A percentile compares a stretch with the other conserved stretches of the same genome.
Conservation (phyloP, 2,888 invertebrate species). For the Miltochrista miniata region DNA sequence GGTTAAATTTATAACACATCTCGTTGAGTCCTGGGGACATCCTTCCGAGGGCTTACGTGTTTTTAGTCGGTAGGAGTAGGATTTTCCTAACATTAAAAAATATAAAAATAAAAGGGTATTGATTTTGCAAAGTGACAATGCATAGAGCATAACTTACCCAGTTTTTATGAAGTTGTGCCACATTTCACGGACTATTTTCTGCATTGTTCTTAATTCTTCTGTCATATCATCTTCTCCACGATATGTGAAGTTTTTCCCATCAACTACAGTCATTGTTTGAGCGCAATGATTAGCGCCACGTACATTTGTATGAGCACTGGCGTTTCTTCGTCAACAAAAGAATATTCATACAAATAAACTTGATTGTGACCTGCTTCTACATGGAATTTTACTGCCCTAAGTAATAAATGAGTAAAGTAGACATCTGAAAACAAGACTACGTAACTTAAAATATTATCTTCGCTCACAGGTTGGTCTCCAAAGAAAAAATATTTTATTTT, state of each 20-base stretch:
- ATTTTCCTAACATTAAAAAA: too few species aligned
- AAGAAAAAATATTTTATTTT: slow-evolving; percentile 42
- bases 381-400: slow-evolving; percentile 37
- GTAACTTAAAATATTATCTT: slow-evolving; percentile 29
- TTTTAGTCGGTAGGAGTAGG: too few species aligned
- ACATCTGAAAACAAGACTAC: slow-evolving; percentile 55
- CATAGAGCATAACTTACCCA: slow-evolving; percentile 37
- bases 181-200: slow-evolving; percentile 33
- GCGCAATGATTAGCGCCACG: slow-evolving; percentile 23
- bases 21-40: too few species aligned
- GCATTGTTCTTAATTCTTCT: slow-evolving; percentile 26
- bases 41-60: too few species aligned
- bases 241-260: slow-evolving; percentile 8
- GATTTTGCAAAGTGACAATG: neutral
- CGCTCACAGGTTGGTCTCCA: slow-evolving; percentile 31
- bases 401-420: slow-evolving; percentile 31
- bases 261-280: slow-evolving; percentile 29
- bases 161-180: slow-evolving; percentile 40
- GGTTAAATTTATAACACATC: too few species aligned
- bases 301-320: slow-evolving; percentile 22
- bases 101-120: too few species aligned
- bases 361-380: slow-evolving; percentile 40
- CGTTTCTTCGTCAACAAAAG: slow-evolving; percentile 31
- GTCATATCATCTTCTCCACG: slow-evolving; percentile 10
- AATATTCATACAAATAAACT: slow-evolving; percentile 43